Conservation (phyloP, 2,113 vertebrate genomes). For the Seriola quinqueradiata region DNA sequence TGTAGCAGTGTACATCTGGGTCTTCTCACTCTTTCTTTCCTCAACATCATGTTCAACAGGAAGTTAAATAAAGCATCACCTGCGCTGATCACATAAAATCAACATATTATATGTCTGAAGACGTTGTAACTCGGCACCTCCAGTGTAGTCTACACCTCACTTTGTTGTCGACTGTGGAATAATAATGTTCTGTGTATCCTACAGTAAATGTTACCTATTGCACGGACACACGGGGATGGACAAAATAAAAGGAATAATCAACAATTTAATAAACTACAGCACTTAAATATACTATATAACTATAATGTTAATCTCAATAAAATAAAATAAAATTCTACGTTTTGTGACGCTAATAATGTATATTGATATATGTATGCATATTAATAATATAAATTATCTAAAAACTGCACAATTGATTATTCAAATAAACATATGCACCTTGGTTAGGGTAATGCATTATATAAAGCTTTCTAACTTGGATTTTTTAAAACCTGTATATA, state of each 20-base stretch:
- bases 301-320: background rate
- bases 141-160: conserved; percentile 23
- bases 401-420: too few species aligned
- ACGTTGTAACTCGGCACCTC: conserved; percentile 28
- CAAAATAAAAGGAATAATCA: background rate
- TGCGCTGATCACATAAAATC: background rate
- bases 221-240: background rate
- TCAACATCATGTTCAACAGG: background rate
- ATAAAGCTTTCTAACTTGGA: background rate
- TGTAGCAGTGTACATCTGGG: conserved; percentile 46
- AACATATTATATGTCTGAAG: conserved; percentile 4
- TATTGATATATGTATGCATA: background rate
- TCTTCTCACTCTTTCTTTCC: background rate
- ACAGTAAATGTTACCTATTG: background rate
- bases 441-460: too few species aligned
- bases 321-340: background rate
- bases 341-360: background rate
- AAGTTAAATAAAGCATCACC: conserved; percentile 13
- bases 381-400: too few species aligned
- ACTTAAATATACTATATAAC: background rate
- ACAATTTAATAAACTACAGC: background rate
- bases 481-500: background rate
- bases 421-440: too few species aligned
- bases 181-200: conserved; percentile 3
- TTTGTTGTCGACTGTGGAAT: conserved; percentile 20